Evolutionary conservation across 2,888 invertebrate species (phyloP), one percentile per base, ranked within the genome.

Genomic region (Willowsia nigromaculata): DNA sequence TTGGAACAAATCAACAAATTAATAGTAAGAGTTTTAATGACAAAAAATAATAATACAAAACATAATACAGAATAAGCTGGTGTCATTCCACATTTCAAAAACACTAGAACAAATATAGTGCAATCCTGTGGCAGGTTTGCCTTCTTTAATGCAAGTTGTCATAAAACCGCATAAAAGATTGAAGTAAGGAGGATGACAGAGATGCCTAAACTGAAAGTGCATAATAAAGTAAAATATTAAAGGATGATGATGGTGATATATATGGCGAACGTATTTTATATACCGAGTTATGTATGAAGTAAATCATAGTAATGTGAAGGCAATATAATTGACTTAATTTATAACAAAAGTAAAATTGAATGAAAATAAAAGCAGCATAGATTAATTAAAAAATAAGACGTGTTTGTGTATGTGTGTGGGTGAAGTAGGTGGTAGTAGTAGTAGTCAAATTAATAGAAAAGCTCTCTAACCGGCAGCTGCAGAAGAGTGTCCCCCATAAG

Each of bases 401-500:
- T 47, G 25, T 15, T 74, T 30, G 47, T 40, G 25, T 56, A 9
- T 9, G 18, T 84, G 74, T 62, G 27, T 83, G 33, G 15, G 22
- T 88, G 82, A 89, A 68, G 89, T 53, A 85, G 71, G 80, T 89
- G 80, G 43, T 30, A 33, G 22, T 89, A 85, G 37, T 68, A 78
- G 85, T 68, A 82, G 85, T 85, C 74, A 85, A 76, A 78, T 83
- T 85, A 82, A 89, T 89, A 89, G 85, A 87, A 90, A 87, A 87
- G 82, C 84, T 83, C 76, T 65, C 84, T 88, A 88, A 90, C 90
- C 90, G 80, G 88, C 90, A 90, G 91, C 90, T 85, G 90, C 88
- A 84, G 91, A 91, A 88, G 85, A 83, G 83, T 91, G 91, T 86
- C 88, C 88, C 83, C 91, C 91, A 86, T 91, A 91, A 86, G 88